A percentile compares a stretch with the other conserved stretches of the same genome.
Conservation (phyloP, 2,888 invertebrate species). For the Baronia brevicornis region DNA sequence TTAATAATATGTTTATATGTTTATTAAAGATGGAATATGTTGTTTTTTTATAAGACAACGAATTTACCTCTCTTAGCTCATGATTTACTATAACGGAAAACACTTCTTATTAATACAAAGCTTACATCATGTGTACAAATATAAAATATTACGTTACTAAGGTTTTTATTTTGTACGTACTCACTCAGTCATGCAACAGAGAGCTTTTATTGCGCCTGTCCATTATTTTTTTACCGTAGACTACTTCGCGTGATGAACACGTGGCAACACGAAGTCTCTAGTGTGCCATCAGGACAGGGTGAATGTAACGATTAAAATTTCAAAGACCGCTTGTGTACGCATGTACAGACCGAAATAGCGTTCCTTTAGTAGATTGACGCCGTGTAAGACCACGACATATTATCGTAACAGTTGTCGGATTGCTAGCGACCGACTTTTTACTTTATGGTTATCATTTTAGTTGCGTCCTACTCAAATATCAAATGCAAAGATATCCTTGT, state of each 20-base stretch:
- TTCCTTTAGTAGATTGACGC: conserved; percentile 54
- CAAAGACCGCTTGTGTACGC: conserved; percentile 63
- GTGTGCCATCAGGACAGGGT: conserved; percentile 63
- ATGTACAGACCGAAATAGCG: conserved; percentile 62
- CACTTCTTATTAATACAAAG: too few species aligned
- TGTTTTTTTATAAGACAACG: too few species aligned
- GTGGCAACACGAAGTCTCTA: conserved; percentile 44
- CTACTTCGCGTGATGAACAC: conserved; percentile 23
- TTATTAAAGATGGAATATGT: too few species aligned
- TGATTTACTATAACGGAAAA: too few species aligned
- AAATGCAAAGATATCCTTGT: conserved; percentile 32
- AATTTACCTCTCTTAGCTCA: too few species aligned
- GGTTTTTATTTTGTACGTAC: not conserved
- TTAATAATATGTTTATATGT: too few species aligned
- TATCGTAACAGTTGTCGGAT: conserved; percentile 18
- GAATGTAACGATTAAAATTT: conserved; percentile 74
- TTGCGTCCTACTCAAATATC: conserved; percentile 20
- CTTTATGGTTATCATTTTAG: conserved; percentile 35
- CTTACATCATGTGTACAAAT: too few species aligned
- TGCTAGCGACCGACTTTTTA: conserved; percentile 33
- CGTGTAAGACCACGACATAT: conserved; percentile 32
- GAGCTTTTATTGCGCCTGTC: conserved; percentile 26
- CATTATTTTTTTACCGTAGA: conserved; percentile 32
- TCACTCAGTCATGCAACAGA: conserved; percentile 10
- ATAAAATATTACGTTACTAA: too few species aligned